Conservation (phyloP, 2,888 invertebrate species). For the Brachyopa scutellaris region DNA sequence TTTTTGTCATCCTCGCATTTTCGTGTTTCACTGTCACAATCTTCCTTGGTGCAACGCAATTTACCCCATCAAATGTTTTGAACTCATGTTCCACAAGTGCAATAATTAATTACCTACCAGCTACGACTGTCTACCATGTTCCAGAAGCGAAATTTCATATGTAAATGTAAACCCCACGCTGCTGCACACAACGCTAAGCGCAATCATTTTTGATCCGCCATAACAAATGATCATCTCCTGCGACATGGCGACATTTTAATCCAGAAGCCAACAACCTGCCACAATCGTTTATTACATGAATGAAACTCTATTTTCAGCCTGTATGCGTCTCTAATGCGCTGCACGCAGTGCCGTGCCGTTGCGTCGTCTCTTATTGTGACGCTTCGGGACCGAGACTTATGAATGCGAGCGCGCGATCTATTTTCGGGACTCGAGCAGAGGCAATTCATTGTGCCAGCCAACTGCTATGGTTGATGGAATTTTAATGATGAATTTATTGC, state of each 20-base stretch:
- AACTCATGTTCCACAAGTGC: not conserved
- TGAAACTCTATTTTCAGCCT: constrained; percentile 61
- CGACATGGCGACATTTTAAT: constrained; percentile 71
- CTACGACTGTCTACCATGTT: constrained; percentile 38
- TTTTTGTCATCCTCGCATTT: no score
- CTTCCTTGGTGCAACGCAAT: constrained; percentile 5
- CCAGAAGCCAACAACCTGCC: constrained; percentile 73
- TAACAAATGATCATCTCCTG: constrained; percentile 71
- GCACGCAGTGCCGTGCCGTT: not conserved
- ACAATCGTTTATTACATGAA: constrained; percentile 71
- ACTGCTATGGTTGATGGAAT: constrained; percentile 68
- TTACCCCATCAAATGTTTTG: constrained; percentile 23
- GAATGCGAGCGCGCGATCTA: constrained; percentile 56
- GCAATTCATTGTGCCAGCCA: constrained; percentile 55
- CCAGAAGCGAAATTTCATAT: constrained; percentile 46
- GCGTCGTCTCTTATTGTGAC: constrained; percentile 44
- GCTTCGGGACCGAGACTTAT: constrained; percentile 54
- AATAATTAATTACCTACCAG: constrained; percentile 59
- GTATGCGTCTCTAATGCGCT: constrained; percentile 33
- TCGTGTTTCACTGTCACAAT: no score
- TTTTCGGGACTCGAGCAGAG: constrained; percentile 49
- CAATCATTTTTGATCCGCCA: constrained; percentile 63
- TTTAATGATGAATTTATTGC: constrained; percentile 73
- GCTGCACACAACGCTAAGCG: constrained; percentile 26
- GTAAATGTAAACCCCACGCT: constrained; percentile 12